These are phyloP conservation scores for Cyphomyrus plagiostoma DNA, from an alignment of 2,113 vertebrate genomes.

Conservation along the genomic window DNA sequence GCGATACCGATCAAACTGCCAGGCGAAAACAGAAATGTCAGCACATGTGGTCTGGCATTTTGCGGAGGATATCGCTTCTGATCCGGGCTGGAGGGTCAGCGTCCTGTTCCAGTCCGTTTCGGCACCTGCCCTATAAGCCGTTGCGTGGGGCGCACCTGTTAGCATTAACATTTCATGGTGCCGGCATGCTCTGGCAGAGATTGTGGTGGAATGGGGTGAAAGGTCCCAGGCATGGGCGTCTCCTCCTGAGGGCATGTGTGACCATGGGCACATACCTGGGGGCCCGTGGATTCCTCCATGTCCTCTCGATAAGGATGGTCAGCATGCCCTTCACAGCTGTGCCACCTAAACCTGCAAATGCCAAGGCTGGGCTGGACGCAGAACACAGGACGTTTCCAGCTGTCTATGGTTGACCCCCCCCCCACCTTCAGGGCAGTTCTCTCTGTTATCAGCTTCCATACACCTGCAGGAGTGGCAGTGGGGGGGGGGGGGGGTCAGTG, in stretches of 20 bases:
- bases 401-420: slow-evolving; percentile 26
- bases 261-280: slow-evolving; percentile 28
- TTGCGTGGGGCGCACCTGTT: not conserved
- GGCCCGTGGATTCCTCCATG: slow-evolving; percentile 29
- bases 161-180: not conserved
- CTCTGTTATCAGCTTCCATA: slow-evolving; percentile 54
- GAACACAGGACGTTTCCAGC: slow-evolving; percentile 34
- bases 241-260: not conserved
- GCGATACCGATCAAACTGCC: slow-evolving; percentile 25
- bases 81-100: slow-evolving; percentile 34
- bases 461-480: slow-evolving; percentile 47
- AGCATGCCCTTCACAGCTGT: slow-evolving; percentile 24
- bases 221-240: not conserved
- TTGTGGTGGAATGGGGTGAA: not conserved
- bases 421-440: slow-evolving; percentile 42
- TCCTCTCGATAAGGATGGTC: slow-evolving; percentile 44
- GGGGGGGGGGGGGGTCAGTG: slow-evolving; percentile 47
- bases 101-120: not conserved
- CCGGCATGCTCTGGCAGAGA: slow-evolving; percentile 10
- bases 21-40: slow-evolving; percentile 53
- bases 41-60: slow-evolving; percentile 53
- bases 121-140: not conserved
- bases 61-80: slow-evolving; percentile 50
- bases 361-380: slow-evolving; percentile 45
- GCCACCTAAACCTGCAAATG: slow-evolving; percentile 47